Conservation (phyloP, 2,113 vertebrate species). For the Rostratula benghalensis region DNA sequence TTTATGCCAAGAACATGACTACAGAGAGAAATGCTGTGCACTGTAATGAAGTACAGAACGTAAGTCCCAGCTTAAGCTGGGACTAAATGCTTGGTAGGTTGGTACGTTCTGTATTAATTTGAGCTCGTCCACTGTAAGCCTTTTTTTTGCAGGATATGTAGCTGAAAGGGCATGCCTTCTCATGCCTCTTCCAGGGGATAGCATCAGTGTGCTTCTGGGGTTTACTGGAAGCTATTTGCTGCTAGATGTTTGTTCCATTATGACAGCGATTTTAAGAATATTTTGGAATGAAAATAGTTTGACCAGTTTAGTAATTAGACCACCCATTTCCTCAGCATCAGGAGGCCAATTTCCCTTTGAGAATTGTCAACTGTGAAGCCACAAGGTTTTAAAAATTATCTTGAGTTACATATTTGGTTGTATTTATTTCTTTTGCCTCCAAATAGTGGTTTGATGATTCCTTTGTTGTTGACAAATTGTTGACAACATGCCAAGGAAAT, state of each 20-base stretch:
- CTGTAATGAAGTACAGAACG: conserved; percentile 10
- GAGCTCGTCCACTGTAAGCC: neutral
- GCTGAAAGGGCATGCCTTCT: conserved; percentile 10
- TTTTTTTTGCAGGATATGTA: neutral
- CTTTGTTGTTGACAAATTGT: conserved; percentile 4
- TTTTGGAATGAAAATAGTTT: neutral
- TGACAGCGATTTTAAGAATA: neutral
- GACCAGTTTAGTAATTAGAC: neutral
- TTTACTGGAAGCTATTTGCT: neutral
- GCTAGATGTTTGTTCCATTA: neutral
- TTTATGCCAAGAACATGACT: conserved; percentile 19
- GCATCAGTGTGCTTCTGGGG: neutral
- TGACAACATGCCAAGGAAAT: neutral
- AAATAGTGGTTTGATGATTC: neutral
- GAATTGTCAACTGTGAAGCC: neutral
- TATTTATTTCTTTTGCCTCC: neutral
- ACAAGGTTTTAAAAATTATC: neutral
- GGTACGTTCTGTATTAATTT: neutral
- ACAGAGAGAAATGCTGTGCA: neutral
- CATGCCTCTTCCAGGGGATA: neutral
- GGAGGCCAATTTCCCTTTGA: neutral
- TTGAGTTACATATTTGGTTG: neutral
- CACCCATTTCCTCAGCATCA: neutral
- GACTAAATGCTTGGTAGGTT: neutral
- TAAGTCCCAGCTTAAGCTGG: neutral